Percentiles rank a stretch among this genome's conserved stretches.
Evolutionary conservation across 1,140 invertebrate genomes (phyloP).

Genomic region (Coptotermes formosanus): DNA sequence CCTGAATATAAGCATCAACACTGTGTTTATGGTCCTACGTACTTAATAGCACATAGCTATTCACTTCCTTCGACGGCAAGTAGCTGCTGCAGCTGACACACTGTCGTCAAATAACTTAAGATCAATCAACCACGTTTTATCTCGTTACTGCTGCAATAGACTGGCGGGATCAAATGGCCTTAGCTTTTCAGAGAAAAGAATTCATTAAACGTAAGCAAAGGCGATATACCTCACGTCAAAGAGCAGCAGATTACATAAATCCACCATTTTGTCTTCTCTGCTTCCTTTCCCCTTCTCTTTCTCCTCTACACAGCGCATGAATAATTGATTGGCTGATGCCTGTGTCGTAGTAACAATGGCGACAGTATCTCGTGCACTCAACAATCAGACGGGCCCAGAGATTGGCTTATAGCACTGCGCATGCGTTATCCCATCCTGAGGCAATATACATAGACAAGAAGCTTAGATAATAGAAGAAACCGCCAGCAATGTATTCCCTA

Average conservation of each 20-base stretch:
- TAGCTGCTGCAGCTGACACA: background rate
- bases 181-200: background rate
- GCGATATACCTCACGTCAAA: background rate
- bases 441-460: too few species aligned
- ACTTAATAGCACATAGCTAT: too few species aligned
- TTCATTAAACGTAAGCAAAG: background rate
- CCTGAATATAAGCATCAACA: too few species aligned
- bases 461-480: background rate
- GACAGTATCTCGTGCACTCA: background rate
- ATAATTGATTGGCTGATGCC: slow-evolving; percentile 18
- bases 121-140: background rate
- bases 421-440: background rate
- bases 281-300: background rate
- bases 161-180: too few species aligned
- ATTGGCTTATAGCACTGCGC: background rate
- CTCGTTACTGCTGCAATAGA: too few species aligned
- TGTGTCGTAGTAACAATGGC: slow-evolving; percentile 10
- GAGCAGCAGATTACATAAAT: slow-evolving; percentile 2
- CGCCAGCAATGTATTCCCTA: background rate
- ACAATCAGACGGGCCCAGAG: slow-evolving; percentile 8
- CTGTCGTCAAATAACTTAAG: background rate
- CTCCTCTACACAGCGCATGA: background rate
- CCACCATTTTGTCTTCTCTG: background rate
- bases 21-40: too few species aligned
- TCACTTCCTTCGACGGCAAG: background rate